Base-by-base conservation (phyloP, 1,140 invertebrate species). In the Polyergus mexicanus region DNA sequence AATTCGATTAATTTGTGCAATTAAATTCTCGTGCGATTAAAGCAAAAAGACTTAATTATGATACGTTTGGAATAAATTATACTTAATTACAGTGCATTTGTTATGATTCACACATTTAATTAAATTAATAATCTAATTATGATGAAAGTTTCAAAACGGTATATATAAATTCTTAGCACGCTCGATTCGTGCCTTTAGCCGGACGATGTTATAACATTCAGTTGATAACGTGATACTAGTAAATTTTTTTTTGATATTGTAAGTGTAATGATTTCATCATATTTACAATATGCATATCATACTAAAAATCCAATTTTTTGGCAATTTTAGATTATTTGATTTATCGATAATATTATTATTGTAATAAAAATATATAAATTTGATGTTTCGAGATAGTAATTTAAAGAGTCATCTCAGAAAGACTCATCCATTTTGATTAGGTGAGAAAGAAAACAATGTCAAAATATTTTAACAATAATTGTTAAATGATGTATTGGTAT, bases 121-220 rank as follows among this genome's bases (percentile, higher is more conserved):
- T 65, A 44, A 11, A 56, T 80, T 54, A 8, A 38, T 78, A 78
- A 54, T 68, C 8, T 38, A 80, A 25, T 56, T n/a, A 44, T 7
- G 47, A 54, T 35, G 10, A 16, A 19, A 54, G 11, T 65, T 44
- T 19, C 38, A 63, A 54, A 16, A 78, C 22, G 13, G 38, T 69
- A 68, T 35, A 54, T 69, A 78, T 78, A 78, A 80, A 69, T 51
- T 54, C 44, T 54, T 78, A 22, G n/a, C 25, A 44, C 28, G 13
- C 25, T 66, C 44, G 44, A 56, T 56, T 80, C 69, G 10, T 68
- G 32, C 38, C 13, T 80, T 44, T 47, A 80, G 32, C 69, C 54
- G 32, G 32, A 38, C 32, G 35, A 68, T 25, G 62, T 66, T 32
- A 80, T 69, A 69, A 68, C 60, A 25, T 38, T 32, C 25, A 44